Evolutionary conservation across 1,140 invertebrate species (phyloP).

Genomic region (Cataglyphis hispanica): DNA sequence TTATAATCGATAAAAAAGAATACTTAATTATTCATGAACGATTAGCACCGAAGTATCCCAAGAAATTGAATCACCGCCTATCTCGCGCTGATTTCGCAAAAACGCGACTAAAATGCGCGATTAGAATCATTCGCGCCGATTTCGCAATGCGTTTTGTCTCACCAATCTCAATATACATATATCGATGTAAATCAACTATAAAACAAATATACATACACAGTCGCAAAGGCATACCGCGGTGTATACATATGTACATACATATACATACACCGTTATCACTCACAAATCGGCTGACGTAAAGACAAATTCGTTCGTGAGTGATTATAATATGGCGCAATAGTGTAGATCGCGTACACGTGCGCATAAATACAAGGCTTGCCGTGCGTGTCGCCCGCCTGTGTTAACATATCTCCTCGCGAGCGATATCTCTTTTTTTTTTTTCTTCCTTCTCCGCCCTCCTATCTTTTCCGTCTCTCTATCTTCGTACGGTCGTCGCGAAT

Average conservation of each 20-base stretch:
- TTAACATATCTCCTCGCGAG: constrained; percentile 57
- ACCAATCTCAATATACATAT: not conserved
- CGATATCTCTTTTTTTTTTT: constrained; percentile 35
- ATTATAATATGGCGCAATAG: constrained; percentile 70
- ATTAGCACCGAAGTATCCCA: not conserved
- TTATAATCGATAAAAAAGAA: not conserved
- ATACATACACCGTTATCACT: constrained; percentile 58
- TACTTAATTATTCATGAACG: not conserved
- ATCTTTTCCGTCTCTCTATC: constrained; percentile 35
- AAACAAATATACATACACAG: not conserved
- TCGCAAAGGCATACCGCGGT: too few species aligned
- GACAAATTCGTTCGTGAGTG: constrained; percentile 73
- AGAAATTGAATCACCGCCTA: constrained; percentile 10
- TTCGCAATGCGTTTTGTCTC: constrained; percentile 52
- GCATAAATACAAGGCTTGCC: not conserved
- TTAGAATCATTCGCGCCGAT: constrained; percentile 50
- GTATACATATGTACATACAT: too few species aligned
- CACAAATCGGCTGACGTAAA: constrained; percentile 68
- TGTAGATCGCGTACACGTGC: constrained; percentile 1
- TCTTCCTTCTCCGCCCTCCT: not conserved
- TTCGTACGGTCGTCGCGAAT: constrained; percentile 42
- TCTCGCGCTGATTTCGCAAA: not conserved
- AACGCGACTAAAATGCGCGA: constrained; percentile 47
- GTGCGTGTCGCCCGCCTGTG: constrained; percentile 20
- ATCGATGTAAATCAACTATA: constrained; percentile 30